Base-by-base conservation (phyloP, 2,113 vertebrate species). In the Onychostoma macrolepis region DNA sequence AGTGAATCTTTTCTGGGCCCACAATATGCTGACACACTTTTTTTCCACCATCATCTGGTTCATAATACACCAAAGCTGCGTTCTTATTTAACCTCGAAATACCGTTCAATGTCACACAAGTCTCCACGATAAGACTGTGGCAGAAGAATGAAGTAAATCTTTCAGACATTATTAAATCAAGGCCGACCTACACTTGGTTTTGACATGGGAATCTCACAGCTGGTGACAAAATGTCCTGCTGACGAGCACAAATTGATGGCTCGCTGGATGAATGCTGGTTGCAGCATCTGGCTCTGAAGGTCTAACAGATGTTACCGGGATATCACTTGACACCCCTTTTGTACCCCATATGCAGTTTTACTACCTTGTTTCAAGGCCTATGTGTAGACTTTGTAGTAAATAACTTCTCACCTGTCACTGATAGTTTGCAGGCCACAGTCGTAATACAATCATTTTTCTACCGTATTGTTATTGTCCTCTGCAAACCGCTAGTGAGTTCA, bases 281-380 rank as follows among this genome's bases (percentile, higher is more conserved):
- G 48, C 38, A 85, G 90, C 93, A 93, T 89, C 92, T 94, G 93
- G 61, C 89, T 86, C 36, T 88, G 56, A 80, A 61, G 45, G 41
- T 80, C 38, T 83, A 83, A 83, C 86, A 83, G 77, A 79, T 88
- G 67, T 86, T 89, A 61, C 30, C 77, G 80, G 86, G 86, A 90
- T 84, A 84, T 87, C 83, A 88, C 75, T 76, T 43, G 80, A 77
- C 87, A 86, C 78, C 58, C n/a, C n/a, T 41, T 5, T 43, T 28
- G 13, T 11, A 81, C 58, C 26, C 43, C 4, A n/a, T 41, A 63
- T 80, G 12, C 56, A 1, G 4, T 41, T 80, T 41, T 80, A 26
- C 33, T 63, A 80, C 21, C 33, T 38, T n/a, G 24, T 80, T 33
- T 79, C 50, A 3, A 36, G 30, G 8, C 30, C 26, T 5, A 17